These are phyloP conservation scores for Pangasius krempfi DNA, from an alignment of 2,797 vertebrate genomes.

Conservation along the genomic window DNA sequence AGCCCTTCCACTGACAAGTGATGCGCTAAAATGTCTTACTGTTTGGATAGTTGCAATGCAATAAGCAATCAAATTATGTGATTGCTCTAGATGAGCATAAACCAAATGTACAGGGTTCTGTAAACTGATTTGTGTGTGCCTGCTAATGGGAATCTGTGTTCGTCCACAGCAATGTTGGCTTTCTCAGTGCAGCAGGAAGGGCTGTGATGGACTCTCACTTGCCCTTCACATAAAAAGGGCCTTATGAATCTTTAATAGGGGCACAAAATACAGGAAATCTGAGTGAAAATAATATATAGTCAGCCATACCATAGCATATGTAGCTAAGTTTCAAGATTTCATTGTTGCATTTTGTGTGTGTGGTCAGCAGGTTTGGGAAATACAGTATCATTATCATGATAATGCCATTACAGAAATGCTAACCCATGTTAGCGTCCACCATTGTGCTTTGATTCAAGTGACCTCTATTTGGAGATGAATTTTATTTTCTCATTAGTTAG, in stretches of 20 bases:
- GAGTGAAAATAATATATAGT: conserved; percentile 48
- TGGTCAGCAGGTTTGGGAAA: conserved; percentile 61
- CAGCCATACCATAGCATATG: conserved; percentile 49
- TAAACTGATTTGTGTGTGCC: conserved; percentile 63
- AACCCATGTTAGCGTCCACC: conserved; percentile 72
- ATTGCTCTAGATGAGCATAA: conserved; percentile 73
- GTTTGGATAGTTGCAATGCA: conserved; percentile 80
- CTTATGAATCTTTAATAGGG: conserved; percentile 73
- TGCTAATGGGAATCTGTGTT: conserved; percentile 68
- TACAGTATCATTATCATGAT: conserved; percentile 61
- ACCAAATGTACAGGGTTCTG: conserved; percentile 74
- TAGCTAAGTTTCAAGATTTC: conserved; percentile 57
- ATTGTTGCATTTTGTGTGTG: conserved; percentile 57
- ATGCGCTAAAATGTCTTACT: conserved; percentile 79
- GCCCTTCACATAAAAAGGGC: conserved; percentile 80
- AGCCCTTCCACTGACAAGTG: conserved; percentile 75
- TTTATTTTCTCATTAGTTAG: conserved; percentile 63
- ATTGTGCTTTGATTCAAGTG: conserved; percentile 72
- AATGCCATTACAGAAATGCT: conserved; percentile 72
- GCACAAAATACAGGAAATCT: conserved; percentile 68
- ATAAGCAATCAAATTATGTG: conserved; percentile 75
- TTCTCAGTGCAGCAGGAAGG: conserved; percentile 36
- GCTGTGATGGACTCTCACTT: conserved; percentile 46
- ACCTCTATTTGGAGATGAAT: conserved; percentile 57
- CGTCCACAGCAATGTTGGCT: conserved; percentile 60